Evolutionary conservation across 2,113 vertebrate species (phyloP), one percentile per base, ranked within the genome.

Genomic region (Coptodon bakossiorum): DNA sequence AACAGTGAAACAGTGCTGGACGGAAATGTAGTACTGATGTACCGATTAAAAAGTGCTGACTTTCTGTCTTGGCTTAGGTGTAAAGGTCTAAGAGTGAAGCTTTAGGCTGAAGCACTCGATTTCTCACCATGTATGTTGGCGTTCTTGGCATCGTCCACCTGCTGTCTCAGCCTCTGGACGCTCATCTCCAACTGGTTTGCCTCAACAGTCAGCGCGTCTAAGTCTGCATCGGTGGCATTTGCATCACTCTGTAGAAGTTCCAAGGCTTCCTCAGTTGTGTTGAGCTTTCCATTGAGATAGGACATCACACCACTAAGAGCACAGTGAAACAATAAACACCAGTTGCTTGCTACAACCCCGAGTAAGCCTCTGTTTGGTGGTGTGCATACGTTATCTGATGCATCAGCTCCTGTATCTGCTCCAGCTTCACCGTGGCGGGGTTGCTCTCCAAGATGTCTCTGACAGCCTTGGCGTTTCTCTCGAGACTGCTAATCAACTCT

Each of bases 91-190:
- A 78, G 16, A 8, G 10, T 78, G 24, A 19, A 19, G 71, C 71
- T 76, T 76, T 76, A 48, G 43, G 43, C 8, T 10, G 7, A 61
- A 81, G 29, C 36, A 59, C 1, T 50, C 4, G 10, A 22, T 31
- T 40, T 85, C 96, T 95, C 92, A 99, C 99, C 99, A 13, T 96
- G 94, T 90, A 98, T 93, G 94, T 99, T 98, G 71, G 98, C 97
- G 86, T 99, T 98, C 94, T 99, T 99, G 89, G 97, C 97, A 50
- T 97, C 95, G 87, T 98, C 96, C 38, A 99, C 94, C 89, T 97
- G 97, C 78, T 97, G 96, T 22, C 91, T 96, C 82, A 99, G 96
- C 45, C 97, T 96, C 54, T 96, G 95, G 71, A 98, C 93, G 0
- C 92, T 95, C 0, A 9, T 94, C 83, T 98, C 96, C 2, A 99